Base-by-base conservation (phyloP, 1,140 invertebrate species). In the Bombus picipes region DNA sequence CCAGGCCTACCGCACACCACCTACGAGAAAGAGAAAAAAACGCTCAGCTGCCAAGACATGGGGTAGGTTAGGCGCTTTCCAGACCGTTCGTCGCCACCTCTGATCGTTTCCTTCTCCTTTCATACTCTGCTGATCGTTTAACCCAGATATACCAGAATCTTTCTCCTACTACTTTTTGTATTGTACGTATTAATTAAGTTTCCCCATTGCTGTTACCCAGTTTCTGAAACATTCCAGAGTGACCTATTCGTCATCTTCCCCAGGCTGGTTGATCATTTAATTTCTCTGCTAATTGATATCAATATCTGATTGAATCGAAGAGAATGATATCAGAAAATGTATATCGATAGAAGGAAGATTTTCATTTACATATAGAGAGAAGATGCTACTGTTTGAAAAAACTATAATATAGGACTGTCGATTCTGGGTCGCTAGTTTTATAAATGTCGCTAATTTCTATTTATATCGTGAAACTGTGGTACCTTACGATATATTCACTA, bases 11-110 rank as follows among this genome's bases (percentile, higher is more conserved):
- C 90, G 70, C 57, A 34, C 47, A 79, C 83, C 37, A 81, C 79
- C 77, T 77, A 84, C 41, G 47, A 83, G 78, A 88, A 90, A 85
- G 81, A 83, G 68, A 85, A 90, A 93, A 92, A 92, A 90, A 81
- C 83, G 84, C 88, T 77, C 76, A 32, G 89, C 77, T 95, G 93
- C 93, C 93, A 94, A 94, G 91, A 93, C 88, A 92, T 94, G 91
- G 92, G 92, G 91, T 94, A 93, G 93, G 92, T 94, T 93, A 94
- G 92, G 92, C 88, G 91, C 88, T 92, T 89, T 88, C 87, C 81
- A 57, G 53, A 73, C 78, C 53, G 75, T 81, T 43, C 77, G 43
- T 62, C 81, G 79, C 82, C 85, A 22, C 2, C 5, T 43, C 10
- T 15, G 2, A 41, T 43, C 66, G 28, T 34, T 12, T 37, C 28